Evolutionary conservation across 2,797 vertebrate genomes (phyloP), one percentile per base, ranked within the genome.

Genomic region (Artibeus lituratus): DNA sequence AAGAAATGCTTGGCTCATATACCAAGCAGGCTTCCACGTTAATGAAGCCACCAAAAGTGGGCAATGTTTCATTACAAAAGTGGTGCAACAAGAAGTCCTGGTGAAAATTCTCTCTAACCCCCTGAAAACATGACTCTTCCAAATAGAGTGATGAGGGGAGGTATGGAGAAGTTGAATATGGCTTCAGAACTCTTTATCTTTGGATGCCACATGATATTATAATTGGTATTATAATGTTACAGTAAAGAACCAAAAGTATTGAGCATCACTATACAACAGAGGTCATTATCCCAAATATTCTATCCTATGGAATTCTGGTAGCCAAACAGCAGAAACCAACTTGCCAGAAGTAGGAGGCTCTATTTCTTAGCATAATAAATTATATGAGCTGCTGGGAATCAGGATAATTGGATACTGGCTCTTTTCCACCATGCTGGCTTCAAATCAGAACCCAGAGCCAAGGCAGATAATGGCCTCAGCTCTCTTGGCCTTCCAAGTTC

Each of bases 361-460:
- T 82, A 32, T 59, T 94, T 86, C 93, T 94, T 93, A 96, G 90
- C 0, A 32, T 91, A 92, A 94, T 70, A 95, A 97, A 97, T 97
- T 74, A 97, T 39, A 96, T 77, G 93, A 98, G n/a, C 95, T 95
- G 91, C 94, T 95, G 97, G 86, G 89, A 94, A 97, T 67, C 73
- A 82, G 87, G 91, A 67, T 97, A 97, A 97, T 70, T 96, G 94
- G 93, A 73, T 94, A 53, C 93, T 94, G 94, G 96, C 96, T 95
- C 86, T 94, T 44, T 85, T 96, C 94, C 92, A 97, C 0, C 2
- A 59, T 87, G 55, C 78, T 73, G 86, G 44, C 81, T 90, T 95
- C 83, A 73, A 44, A 82, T 90, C 37, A 81, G 80, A 92, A 91
- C 51, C 29, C 51, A 55, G 90, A 84, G 96, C 78, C 93, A 62